phyloP scores from a whole-genome alignment of 2,888 invertebrate species.

The Scelioninae gen. 1 region DNA sequence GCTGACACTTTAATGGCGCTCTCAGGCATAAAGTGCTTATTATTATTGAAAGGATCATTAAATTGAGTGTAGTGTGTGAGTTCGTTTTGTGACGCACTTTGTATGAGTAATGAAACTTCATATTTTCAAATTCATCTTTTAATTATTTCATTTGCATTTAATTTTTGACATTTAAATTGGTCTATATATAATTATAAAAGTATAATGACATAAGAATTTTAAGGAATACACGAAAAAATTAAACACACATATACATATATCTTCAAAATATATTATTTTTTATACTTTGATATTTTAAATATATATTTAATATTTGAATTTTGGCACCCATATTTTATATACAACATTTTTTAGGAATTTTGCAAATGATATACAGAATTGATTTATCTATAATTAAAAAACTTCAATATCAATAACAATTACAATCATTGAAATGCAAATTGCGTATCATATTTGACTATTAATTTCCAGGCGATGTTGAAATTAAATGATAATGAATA shows the following conservation, averaged over 20 bases:
- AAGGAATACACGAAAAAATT: neutral
- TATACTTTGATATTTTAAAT: no score
- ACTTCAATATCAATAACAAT: slow-evolving; percentile 18
- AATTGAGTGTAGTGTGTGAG: slow-evolving; percentile 59
- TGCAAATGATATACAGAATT: no score
- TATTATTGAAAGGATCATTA: slow-evolving; percentile 69
- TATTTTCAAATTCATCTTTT: slow-evolving; percentile 12
- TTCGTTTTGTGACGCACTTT: slow-evolving; percentile 23
- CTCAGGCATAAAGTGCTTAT: slow-evolving; percentile 67
- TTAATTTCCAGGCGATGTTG: slow-evolving; percentile 7
- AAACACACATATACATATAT: no score
- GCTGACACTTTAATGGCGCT: slow-evolving; percentile 71
- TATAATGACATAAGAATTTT: no score
- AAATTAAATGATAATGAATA: slow-evolving; percentile 58
- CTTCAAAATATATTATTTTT: no score
- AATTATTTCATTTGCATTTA: slow-evolving; percentile 11
- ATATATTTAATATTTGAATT: no score
- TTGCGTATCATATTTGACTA: slow-evolving; percentile 5
- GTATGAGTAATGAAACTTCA: slow-evolving; percentile 14
- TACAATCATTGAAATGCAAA: slow-evolving; percentile 7
- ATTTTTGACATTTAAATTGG: neutral
- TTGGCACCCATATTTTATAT: no score
- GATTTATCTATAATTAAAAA: no score
- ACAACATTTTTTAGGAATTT: no score
- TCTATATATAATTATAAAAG: no score